phyloP scores from a whole-genome alignment of 2,888 invertebrate genomes.

The Callosobruchus maculatus region DNA sequence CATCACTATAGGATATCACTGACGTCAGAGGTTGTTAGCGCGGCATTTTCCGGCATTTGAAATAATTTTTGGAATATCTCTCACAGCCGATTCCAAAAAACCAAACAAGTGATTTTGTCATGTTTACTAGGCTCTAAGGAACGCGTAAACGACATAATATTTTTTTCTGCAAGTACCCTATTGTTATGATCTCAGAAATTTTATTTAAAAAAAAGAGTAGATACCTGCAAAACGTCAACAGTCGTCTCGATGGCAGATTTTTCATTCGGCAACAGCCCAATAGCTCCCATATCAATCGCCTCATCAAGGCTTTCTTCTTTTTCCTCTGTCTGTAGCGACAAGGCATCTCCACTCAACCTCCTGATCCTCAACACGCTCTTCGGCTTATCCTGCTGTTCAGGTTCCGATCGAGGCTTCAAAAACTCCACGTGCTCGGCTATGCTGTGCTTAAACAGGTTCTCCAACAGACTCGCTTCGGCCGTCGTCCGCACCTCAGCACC shows the following conservation, averaged over 20 bases:
- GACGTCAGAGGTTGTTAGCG: too few species aligned
- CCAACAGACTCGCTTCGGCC: slow-evolving; percentile 19
- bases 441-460: slow-evolving; percentile 30
- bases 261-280: not conserved
- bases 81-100: too few species aligned
- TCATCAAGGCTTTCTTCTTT: not conserved
- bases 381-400: not conserved
- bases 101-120: too few species aligned
- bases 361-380: slow-evolving; percentile 39
- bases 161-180: too few species aligned
- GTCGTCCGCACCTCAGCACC: slow-evolving; percentile 18
- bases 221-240: not conserved
- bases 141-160: too few species aligned
- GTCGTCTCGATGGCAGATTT: not conserved
- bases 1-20: too few species aligned
- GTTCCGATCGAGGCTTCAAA: slow-evolving; percentile 1
- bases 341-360: slow-evolving; percentile 50
- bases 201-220: not conserved
- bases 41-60: too few species aligned
- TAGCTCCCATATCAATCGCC: slow-evolving; percentile 5
- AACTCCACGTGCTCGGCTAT: slow-evolving; percentile 26
- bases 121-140: too few species aligned
- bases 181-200: too few species aligned
- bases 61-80: too few species aligned
- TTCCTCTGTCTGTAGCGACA: slow-evolving; percentile 38